These are phyloP conservation scores for Drosophila pegasa DNA, from an alignment of 2,888 invertebrate species.

Conservation along the genomic window DNA sequence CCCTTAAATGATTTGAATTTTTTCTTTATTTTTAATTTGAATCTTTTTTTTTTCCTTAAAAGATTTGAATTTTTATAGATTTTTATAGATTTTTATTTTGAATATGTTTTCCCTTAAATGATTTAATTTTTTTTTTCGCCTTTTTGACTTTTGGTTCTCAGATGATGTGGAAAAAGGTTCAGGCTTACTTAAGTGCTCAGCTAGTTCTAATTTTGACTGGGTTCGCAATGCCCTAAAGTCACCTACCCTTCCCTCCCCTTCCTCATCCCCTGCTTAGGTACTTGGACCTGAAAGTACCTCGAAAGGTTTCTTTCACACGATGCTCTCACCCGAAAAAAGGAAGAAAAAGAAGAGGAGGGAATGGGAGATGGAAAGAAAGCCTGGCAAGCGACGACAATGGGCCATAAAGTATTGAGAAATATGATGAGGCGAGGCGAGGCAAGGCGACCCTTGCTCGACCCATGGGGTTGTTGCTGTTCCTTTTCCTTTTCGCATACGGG, in stretches of 20 bases:
- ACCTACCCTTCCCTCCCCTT: not conserved
- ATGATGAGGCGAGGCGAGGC: conserved; percentile 36
- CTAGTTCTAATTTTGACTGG: conserved; percentile 31
- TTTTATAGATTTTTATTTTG: not conserved
- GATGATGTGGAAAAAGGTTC: conserved; percentile 12
- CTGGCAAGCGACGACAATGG: conserved; percentile 39
- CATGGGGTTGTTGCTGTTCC: conserved; percentile 48
- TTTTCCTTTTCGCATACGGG: conserved; percentile 23
- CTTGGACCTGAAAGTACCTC: conserved; percentile 24
- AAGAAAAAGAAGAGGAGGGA: not conserved
- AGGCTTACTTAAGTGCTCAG: conserved; percentile 47
- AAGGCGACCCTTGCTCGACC: conserved; percentile 52
- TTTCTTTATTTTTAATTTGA: not conserved
- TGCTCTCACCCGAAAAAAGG: conserved; percentile 33
- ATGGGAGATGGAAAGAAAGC: conserved; percentile 39
- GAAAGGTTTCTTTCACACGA: conserved; percentile 65
- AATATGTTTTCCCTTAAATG: not conserved
- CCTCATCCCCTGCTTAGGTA: conserved; percentile 13
- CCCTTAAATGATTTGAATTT: too few species aligned
- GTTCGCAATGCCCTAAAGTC: not conserved
- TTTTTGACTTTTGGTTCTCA: conserved; percentile 44
- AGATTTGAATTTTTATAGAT: too few species aligned
- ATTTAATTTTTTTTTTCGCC: not conserved
- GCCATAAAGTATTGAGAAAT: conserved; percentile 58
- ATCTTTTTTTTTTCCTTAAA: not conserved